Percentiles rank a stretch among this genome's conserved stretches.
phyloP scores from a whole-genome alignment of 2,113 vertebrate species.

The Procavia capensis region DNA sequence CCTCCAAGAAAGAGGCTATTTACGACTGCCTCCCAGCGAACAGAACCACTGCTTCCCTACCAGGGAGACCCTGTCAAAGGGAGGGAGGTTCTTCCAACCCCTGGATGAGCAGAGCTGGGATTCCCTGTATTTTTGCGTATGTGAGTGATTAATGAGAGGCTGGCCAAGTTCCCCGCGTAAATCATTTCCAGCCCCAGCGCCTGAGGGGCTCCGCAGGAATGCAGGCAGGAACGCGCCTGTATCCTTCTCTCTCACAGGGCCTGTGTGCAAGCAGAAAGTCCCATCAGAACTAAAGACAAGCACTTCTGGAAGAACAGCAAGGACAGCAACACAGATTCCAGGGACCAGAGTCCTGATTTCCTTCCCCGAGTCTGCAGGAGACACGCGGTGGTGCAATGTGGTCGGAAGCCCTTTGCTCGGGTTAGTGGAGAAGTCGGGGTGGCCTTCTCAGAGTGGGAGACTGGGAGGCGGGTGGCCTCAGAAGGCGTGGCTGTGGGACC shows the following conservation, averaged over 20 bases:
- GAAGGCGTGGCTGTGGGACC: neutral
- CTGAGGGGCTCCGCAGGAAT: neutral
- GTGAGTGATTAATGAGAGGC: slow-evolving; percentile 65
- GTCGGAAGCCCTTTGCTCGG: neutral
- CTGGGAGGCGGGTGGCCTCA: neutral
- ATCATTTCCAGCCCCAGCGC: slow-evolving; percentile 65
- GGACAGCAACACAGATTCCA: neutral
- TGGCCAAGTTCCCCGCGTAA: slow-evolving; percentile 57
- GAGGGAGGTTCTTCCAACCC: neutral
- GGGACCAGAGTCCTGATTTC: neutral
- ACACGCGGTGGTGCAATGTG: neutral
- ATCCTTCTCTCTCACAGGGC: neutral
- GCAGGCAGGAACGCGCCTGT: neutral
- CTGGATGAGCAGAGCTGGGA: neutral
- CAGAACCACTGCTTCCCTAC: neutral
- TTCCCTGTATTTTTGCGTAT: slow-evolving; percentile 38
- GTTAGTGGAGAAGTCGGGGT: neutral
- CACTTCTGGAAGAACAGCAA: neutral
- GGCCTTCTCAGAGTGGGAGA: neutral
- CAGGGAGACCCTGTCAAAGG: slow-evolving; percentile 5
- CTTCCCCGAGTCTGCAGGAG: neutral
- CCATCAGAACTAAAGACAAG: neutral
- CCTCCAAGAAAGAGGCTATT: neutral
- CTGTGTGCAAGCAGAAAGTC: neutral
- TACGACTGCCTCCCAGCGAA: slow-evolving; percentile 9